A percentile compares a stretch with the other conserved stretches of the same genome.
Evolutionary conservation across 2,797 vertebrate genomes (phyloP).

Genomic region (Poeciliopsis gracilis): DNA sequence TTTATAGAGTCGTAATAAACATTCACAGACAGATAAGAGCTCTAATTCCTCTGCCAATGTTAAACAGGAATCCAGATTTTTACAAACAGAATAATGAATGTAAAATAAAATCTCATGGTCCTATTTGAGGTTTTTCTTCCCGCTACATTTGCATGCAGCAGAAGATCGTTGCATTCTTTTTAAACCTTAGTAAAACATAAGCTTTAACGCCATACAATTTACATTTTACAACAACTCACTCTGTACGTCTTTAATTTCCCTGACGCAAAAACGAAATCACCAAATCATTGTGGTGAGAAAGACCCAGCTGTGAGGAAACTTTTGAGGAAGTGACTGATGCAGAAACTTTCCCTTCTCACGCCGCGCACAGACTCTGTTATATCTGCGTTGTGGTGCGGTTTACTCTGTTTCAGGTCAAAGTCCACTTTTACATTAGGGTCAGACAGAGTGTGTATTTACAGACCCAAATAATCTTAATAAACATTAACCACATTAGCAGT

Average conservation of each 20-base stretch:
- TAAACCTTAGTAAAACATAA: background rate
- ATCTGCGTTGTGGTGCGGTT: background rate
- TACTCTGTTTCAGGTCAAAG: background rate
- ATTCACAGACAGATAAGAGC: background rate
- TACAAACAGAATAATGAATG: background rate
- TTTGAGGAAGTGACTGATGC: constrained; percentile 1
- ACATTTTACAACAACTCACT: background rate
- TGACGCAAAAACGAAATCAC: background rate
- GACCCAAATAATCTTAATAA: background rate
- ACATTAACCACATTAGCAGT: background rate
- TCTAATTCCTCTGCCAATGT: background rate
- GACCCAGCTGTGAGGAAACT: background rate
- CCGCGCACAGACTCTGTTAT: background rate
- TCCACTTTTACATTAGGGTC: background rate
- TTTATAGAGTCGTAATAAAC: background rate
- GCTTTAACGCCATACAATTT: background rate
- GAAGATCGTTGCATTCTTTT: background rate
- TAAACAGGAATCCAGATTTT: background rate
- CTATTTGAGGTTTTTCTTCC: background rate
- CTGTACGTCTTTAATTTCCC: background rate
- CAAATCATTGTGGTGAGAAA: background rate
- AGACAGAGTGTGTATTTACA: background rate
- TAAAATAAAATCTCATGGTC: too few species aligned
- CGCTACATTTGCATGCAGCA: background rate
- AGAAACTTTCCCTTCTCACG: background rate